Base-by-base conservation (phyloP, 2,113 vertebrate species). In the Caranx ignobilis region DNA sequence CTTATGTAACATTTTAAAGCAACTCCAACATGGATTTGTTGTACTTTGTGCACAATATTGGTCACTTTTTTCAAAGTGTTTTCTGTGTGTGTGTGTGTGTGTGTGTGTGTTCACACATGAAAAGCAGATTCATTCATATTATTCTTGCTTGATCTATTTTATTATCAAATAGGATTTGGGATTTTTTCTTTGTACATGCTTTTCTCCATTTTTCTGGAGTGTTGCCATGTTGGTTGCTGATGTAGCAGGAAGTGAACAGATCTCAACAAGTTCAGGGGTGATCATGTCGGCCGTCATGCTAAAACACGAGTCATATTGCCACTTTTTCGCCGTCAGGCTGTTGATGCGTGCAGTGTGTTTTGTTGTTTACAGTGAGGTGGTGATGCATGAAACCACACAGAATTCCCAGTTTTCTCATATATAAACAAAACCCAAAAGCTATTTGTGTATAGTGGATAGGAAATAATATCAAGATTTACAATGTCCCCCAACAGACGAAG, bases 1-100 rank as follows among this genome's bases (percentile, higher is more conserved):
- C 62, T 80, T 77, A 73, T 13, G 21, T 79, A 76, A 82, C 1
- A 59, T 75, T 77, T 80, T 66, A 61, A 71, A 71, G 35, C 47
- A 62, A 19, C 39, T 31, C 57, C 18, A 18, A 43, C 9, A 6
- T 67, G 60, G 70, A 54, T 65, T 37, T 70, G n/a, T 79, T 56
- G 21, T 18, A n/a, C 8, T 34, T 47, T 39, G 60, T 32, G 18
- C 19, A 48, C 71, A 52, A 50, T 21, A 55, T 65, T 59, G 75
- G 31, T 63, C 18, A 4, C 6, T 47, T 11, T 26, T 1, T 34
- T 16, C 6, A 31, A 26, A 26, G 26, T 26, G 26, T 26, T 26
- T 59, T 71, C 18, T 43, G 31, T 59, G 4, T 35, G 26, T 15
- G 37, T 9, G 4, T 60, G 26, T 71, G 13, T 43, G 31, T 59